These are phyloP conservation scores for Grallaria varia DNA, from an alignment of 2,113 vertebrate genomes.

Conservation along the genomic window DNA sequence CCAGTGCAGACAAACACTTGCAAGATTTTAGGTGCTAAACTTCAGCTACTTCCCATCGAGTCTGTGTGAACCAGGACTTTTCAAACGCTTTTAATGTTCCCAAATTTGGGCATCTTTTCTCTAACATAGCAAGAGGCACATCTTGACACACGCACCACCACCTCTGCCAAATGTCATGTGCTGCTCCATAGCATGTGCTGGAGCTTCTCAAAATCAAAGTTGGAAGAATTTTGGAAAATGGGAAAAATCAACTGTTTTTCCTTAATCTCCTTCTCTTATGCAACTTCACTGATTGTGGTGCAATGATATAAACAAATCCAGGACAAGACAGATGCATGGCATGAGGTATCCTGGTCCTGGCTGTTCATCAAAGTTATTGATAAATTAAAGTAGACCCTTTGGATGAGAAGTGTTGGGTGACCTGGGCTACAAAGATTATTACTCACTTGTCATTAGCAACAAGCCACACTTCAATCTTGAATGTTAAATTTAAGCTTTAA, in stretches of 20 bases:
- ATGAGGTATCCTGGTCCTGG: neutral
- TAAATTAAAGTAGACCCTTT: neutral
- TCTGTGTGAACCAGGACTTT: neutral
- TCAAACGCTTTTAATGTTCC: conserved; percentile 4
- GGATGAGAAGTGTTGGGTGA: neutral
- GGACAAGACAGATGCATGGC: neutral
- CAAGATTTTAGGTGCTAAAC: neutral
- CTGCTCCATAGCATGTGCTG: neutral
- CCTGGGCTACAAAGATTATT: neutral
- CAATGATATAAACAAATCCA: neutral
- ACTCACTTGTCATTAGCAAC: neutral
- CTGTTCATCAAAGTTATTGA: neutral
- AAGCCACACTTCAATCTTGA: neutral
- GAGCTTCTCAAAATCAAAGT: conserved; percentile 1
- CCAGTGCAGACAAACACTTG: neutral
- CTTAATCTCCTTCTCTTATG: neutral
- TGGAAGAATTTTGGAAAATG: neutral
- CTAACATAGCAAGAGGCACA: neutral
- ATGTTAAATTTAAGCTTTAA: neutral
- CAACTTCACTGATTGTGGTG: neutral
- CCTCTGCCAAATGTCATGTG: conserved; percentile 17
- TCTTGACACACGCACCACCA: neutral
- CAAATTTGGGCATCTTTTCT: conserved; percentile 41
- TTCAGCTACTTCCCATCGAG: neutral
- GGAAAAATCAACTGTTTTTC: neutral